phyloP scores from a whole-genome alignment of 1,140 invertebrate genomes.

The Pemphigus obesinymphae region DNA sequence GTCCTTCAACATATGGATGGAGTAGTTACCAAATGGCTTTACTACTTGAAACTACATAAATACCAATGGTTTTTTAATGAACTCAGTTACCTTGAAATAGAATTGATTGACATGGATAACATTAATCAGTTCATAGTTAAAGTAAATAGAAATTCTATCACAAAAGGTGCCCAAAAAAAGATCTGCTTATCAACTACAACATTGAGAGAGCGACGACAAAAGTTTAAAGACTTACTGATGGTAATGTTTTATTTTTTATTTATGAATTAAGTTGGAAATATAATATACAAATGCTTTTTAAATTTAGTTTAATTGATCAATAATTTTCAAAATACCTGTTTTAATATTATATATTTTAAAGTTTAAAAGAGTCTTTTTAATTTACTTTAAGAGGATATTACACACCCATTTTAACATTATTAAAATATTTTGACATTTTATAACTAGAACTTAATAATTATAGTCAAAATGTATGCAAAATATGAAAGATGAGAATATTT shows the following conservation, averaged over 20 bases:
- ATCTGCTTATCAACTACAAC: background rate
- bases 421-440: too few relatives aligned
- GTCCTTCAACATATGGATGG: constrained; percentile 20
- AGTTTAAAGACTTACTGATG: constrained; percentile 8
- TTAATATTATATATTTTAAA: too few relatives aligned
- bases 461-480: too few relatives aligned
- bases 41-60: constrained; percentile 28
- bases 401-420: too few relatives aligned
- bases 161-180: constrained; percentile 29
- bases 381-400: too few relatives aligned
- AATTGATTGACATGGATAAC: background rate
- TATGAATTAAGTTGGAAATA: too few relatives aligned
- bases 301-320: too few relatives aligned
- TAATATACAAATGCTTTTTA: too few relatives aligned
- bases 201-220: background rate
- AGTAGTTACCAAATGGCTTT: background rate
- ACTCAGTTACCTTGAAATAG: constrained; percentile 11
- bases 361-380: too few relatives aligned
- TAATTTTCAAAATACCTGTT: too few relatives aligned
- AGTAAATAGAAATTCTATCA: background rate
- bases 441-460: too few relatives aligned
- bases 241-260: background rate
- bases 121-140: constrained; percentile 12
- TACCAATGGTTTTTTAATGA: constrained; percentile 28
- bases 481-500: too few relatives aligned